Evolutionary conservation across 2,797 vertebrate species (phyloP), one percentile per base, ranked within the genome.

Genomic region (Acestrorhynchus altus): DNA sequence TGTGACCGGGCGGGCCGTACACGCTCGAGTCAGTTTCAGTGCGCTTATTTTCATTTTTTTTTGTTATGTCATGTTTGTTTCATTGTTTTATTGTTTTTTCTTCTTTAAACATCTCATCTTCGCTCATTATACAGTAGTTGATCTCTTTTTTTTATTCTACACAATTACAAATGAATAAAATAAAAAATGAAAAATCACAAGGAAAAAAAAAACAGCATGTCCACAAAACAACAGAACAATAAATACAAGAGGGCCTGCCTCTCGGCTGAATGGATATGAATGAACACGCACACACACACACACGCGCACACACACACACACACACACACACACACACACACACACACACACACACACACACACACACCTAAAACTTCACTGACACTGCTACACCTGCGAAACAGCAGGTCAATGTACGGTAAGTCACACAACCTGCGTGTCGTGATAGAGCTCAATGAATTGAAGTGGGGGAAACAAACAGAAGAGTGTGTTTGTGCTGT

Each of bases 201-300:
- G 26, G 61, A 56, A 49, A 39, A 39, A n/a, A 65, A 57, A 77
- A 90, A 89, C 86, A 86, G 83, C 84, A 87, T 81, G 86, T 87
- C 63, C 65, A 83, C 77, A 83, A 86, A 88, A 83, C 88, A 91
- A 83, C 77, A 83, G 86, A 88, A 83, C 88, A 91, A 93, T 92
- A 83, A 83, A 83, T 91, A 90, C 85, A 83, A 2, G 91, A 94
- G 93, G 93, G 83, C 94, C 94, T 76, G 94, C 94, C 93, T 90
- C 92, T 85, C 52, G 84, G 83, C 83, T 83, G 81, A 85, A 56
- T 20, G n/a, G 31, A 35, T 5, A 24, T 54, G 52, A 71, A 89
- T n/a, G 20, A 28, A 11, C 51, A 42, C 9, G 15, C 3, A 72
- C 22, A 54, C 52, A 54, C 22, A 16, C 16, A 31, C 51, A 35